Base-by-base conservation (phyloP, 2,113 vertebrate species). In the Tragelaphus scriptus region DNA sequence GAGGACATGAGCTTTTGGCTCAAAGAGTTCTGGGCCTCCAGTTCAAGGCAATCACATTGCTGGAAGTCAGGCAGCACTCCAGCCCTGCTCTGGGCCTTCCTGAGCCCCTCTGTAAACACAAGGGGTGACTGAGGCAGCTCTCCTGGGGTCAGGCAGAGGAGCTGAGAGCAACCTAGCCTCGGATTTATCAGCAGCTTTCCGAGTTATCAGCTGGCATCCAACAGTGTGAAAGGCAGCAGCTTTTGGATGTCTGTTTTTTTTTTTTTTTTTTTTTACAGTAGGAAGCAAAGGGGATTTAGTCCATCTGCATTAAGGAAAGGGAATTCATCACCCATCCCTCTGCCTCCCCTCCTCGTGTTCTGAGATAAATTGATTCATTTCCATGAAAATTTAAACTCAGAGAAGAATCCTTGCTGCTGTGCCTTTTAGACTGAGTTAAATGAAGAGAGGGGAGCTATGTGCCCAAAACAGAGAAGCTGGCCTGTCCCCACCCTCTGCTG, bases 341-440 rank as follows among this genome's bases (percentile, higher is more conserved):
- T 7, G 55, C 53, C 19, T 21, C 81, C 15, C 19, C 19, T 30
- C 23, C 44, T n/a, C 15, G 15, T 91, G 77, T 90, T 97, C 80
- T 61, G 59, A 97, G 97, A 98, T 96, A 97, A 98, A 98, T 96
- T 90, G 95, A 84, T 95, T 98, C 87, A 90, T 97, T 97, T 98
- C 93, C 95, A 90, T 96, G 86, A 94, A 97, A 97, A 98, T 8
- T 89, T 91, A 97, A 96, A 94, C 61, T 95, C 85, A 19, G 85
- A 79, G 75, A 93, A 71, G 97, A 97, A 93, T 91, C 85, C 71
- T 91, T 79, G 90, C 88, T n/a, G 17, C 94, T 49, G 40, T 59
- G 80, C 56, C 68, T 93, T 92, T 91, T 51, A 79, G 91, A 55
- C n/a, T 30, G 58, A 68, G 51, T 58, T 44, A 40, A n/a, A 47